Evolutionary conservation across 2,797 vertebrate species (phyloP), one percentile per base, ranked within the genome.

Genomic region (Enteromius radiatus): DNA sequence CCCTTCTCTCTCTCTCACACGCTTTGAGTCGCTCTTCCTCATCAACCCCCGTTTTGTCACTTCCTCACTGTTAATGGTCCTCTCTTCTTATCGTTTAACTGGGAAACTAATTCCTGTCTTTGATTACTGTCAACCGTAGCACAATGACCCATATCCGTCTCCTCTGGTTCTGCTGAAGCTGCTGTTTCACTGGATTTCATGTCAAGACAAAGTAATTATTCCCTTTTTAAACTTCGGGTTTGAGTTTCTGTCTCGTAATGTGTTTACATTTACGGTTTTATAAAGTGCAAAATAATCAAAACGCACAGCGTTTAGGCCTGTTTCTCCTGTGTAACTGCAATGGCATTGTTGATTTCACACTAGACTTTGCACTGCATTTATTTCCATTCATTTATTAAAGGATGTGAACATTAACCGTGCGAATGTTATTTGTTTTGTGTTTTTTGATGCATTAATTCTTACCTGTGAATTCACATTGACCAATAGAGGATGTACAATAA

Each of bases 81-180:
- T 56, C 31, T 81, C 78, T 56, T 68, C 47, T 85, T 64, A 83
- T 85, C 80, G 84, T 78, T 85, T 82, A 78, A 82, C 73, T 85
- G 47, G 45, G 74, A 71, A 59, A 84, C 74, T 78, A 65, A 76
- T 84, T 84, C 47, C 78, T 61, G 47, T 80, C 78, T 81, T 69
- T 69, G 45, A 71, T 65, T 65, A 68, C 75, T 71, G 74, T 65
- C 80, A 74, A 64, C 36, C 28, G 63, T 43, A 52, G 59, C 70
- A 74, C 59, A 74, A 76, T 74, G 68, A 84, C 67, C 56, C 69
- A 19, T 65, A 65, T 78, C 36, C 36, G n/a, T 79, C 82, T 79
- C 54, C 59, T 73, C 47, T 26, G 14, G 41, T 70, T 63, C 5
- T 59, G 61, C 76, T 78, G 65, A 82, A 68, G 68, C 12, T 3